Conservation (phyloP, 2,797 vertebrate species). For the Knipowitschia caucasica region DNA sequence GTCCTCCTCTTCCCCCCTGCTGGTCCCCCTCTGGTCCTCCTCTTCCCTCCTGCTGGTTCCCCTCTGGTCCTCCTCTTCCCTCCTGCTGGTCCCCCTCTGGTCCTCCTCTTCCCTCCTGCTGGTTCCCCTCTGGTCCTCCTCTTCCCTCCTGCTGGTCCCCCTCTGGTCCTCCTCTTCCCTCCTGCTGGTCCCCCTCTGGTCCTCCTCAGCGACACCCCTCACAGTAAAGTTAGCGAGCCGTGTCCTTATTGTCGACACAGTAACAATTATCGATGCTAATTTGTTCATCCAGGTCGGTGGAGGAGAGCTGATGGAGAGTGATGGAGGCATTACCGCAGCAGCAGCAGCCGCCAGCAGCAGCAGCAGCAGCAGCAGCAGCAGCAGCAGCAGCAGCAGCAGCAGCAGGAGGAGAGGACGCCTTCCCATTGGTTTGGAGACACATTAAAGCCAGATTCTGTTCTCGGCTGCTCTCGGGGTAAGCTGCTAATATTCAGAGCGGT, state of each 20-base stretch:
- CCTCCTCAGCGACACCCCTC: too few species aligned
- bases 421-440: slow-evolving; percentile 45
- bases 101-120: too few species aligned
- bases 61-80: too few species aligned
- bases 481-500: slow-evolving; percentile 25
- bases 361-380: slow-evolving; percentile 43
- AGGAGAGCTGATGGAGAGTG: slow-evolving; percentile 52
- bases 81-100: too few species aligned
- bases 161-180: too few species aligned
- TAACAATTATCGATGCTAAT: slow-evolving; percentile 62
- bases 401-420: slow-evolving; percentile 31
- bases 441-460: slow-evolving; percentile 37
- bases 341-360: too few species aligned
- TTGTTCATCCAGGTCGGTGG: slow-evolving; percentile 33
- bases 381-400: slow-evolving; percentile 54
- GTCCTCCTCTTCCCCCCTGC: too few species aligned
- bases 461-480: slow-evolving; percentile 22
- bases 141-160: too few species aligned
- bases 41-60: too few species aligned
- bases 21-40: too few species aligned
- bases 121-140: too few species aligned
- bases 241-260: slow-evolving; percentile 56
- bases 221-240: slow-evolving; percentile 52
- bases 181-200: too few species aligned
- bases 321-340: slow-evolving; percentile 43